Evolutionary conservation across 2,797 vertebrate genomes (phyloP).

Genomic region (Potorous gilbertii): DNA sequence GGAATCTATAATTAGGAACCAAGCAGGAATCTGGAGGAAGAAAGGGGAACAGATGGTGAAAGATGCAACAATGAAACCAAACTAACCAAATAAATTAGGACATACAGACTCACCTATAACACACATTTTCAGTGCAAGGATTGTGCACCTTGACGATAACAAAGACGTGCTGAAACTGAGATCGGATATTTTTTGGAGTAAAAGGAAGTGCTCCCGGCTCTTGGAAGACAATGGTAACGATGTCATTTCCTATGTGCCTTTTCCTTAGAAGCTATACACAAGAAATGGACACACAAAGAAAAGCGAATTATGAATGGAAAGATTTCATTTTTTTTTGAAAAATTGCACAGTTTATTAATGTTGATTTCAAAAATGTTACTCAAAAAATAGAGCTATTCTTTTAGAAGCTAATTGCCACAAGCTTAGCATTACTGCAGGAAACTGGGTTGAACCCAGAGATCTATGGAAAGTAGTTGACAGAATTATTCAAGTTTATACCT

Average conservation of each 20-base stretch:
- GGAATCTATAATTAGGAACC: not conserved
- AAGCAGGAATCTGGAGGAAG: not conserved
- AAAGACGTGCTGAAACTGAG: conserved; percentile 98
- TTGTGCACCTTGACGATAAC: conserved; percentile 98
- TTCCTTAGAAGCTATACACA: conserved; percentile 93
- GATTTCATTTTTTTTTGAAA: not conserved
- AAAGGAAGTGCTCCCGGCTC: conserved; percentile 98
- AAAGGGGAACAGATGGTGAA: not conserved
- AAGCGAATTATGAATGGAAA: conserved; percentile 60
- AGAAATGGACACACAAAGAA: conserved; percentile 72
- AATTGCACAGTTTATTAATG: not conserved
- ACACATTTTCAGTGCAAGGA: conserved; percentile 97
- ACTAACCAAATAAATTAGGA: not conserved
- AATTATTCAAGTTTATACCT: not conserved
- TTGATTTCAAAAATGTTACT: not conserved
- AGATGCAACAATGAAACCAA: no score
- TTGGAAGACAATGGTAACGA: conserved; percentile 99
- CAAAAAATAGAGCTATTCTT: not conserved
- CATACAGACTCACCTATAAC: conserved; percentile 92
- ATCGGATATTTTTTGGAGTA: conserved; percentile 97
- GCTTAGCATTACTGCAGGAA: not conserved
- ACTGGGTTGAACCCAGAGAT: not conserved
- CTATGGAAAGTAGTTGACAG: not conserved
- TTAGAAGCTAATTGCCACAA: not conserved
- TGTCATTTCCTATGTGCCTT: conserved; percentile 98